These are phyloP conservation scores for Strigamia crassipes DNA, from an alignment of 2,888 invertebrate species.

Conservation along the genomic window DNA sequence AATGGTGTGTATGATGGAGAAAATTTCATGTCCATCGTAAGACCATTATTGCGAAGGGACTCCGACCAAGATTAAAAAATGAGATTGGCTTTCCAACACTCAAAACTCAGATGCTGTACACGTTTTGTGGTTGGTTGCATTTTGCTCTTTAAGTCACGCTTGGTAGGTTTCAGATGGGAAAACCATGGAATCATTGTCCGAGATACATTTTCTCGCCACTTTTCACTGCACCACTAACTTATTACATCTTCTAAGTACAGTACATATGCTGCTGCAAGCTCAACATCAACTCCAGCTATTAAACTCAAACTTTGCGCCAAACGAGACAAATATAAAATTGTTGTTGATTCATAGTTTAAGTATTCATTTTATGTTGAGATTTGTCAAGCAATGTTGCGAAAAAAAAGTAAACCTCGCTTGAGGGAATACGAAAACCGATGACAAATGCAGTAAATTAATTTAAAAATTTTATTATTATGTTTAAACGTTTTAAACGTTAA, in stretches of 20 bases:
- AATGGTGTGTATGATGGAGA: constrained; percentile 23
- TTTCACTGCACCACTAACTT: constrained; percentile 32
- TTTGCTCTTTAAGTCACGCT: constrained; percentile 37
- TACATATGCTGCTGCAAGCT: neutral
- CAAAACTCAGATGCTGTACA: constrained; percentile 28
- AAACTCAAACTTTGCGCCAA: neutral
- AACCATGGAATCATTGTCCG: constrained; percentile 35
- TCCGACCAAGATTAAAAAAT: constrained; percentile 25
- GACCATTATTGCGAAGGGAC: constrained; percentile 8
- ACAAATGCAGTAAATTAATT: no score
- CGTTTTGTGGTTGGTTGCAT: constrained; percentile 31
- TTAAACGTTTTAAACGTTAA: neutral
- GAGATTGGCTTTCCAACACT: constrained; percentile 33
- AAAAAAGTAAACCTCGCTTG: no score
- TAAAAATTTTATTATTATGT: neutral
- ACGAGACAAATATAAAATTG: neutral
- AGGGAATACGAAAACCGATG: no score
- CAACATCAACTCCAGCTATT: neutral
- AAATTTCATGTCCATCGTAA: constrained; percentile 18
- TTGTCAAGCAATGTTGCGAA: no score
- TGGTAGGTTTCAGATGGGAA: constrained; percentile 23
- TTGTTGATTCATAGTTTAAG: no score
- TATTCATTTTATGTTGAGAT: no score
- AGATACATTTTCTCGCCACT: constrained; percentile 32
- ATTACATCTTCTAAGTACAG: neutral